Percentiles rank a stretch among this genome's conserved stretches.
These are phyloP conservation scores for Corbicula japonica DNA, from an alignment of 2,888 invertebrate species.

Conservation along the genomic window DNA sequence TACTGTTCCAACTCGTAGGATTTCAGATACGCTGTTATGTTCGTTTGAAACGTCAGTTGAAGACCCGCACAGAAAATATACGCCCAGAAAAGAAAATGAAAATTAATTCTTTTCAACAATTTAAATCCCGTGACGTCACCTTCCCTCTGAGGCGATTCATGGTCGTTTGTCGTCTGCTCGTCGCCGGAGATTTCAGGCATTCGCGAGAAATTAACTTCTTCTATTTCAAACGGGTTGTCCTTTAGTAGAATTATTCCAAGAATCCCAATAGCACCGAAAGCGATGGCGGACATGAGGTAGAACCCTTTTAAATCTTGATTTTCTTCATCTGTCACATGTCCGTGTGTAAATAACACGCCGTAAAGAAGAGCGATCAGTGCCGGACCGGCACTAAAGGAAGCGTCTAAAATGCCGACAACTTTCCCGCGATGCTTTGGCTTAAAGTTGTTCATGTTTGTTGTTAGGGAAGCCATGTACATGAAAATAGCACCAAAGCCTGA, in stretches of 20 bases:
- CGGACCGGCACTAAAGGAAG: conserved; percentile 75
- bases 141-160: too few relatives aligned
- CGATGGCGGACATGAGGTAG: conserved; percentile 72
- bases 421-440: conserved; percentile 75
- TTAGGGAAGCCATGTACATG: conserved; percentile 76
- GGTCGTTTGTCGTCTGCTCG: too few relatives aligned
- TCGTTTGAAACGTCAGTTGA: conserved; percentile 76
- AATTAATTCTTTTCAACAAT: conserved; percentile 70
- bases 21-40: conserved; percentile 75
- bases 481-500: conserved; percentile 76
- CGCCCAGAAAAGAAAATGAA: conserved; percentile 75
- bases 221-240: conserved; percentile 31
- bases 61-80: conserved; percentile 75
- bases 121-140: conserved; percentile 70
- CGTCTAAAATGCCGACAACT: conserved; percentile 75
- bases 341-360: conserved; percentile 66
- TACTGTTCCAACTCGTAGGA: conserved; percentile 72
- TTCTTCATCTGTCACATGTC: conserved; percentile 69
- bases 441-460: too few relatives aligned
- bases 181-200: conserved; percentile 16
- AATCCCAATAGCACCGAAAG: conserved; percentile 63
- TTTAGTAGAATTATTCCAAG: conserved; percentile 68
- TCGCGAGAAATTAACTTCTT: background rate
- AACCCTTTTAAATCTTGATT: conserved; percentile 75
- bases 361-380: conserved; percentile 73